Evolutionary conservation across 2,888 invertebrate genomes (phyloP).

Genomic region (Hipparchia semele): DNA sequence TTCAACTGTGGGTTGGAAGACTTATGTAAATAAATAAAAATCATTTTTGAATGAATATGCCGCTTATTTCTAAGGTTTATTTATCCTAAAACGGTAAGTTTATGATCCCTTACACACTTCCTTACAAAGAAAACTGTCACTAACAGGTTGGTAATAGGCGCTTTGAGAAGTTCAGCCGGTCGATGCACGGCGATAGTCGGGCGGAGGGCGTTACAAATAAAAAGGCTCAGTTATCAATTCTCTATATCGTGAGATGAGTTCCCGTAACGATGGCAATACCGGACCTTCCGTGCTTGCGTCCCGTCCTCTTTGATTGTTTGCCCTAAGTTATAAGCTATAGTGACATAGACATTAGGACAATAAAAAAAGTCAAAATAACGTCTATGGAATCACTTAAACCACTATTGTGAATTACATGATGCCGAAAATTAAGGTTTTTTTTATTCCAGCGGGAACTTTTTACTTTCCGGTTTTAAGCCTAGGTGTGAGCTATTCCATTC

Average conservation of each 20-base stretch:
- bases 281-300: slow-evolving; percentile 46
- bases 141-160: slow-evolving; percentile 42
- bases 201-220: slow-evolving; percentile 53
- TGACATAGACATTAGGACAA: background rate
- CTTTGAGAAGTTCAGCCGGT: slow-evolving; percentile 38
- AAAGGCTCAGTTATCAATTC: slow-evolving; percentile 75
- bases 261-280: slow-evolving; percentile 78
- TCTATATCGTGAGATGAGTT: slow-evolving; percentile 73
- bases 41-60: background rate
- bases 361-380: background rate
- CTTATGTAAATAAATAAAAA: background rate
- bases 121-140: slow-evolving; percentile 37
- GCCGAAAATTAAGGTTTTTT: too few species aligned
- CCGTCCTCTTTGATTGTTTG: slow-evolving; percentile 41
- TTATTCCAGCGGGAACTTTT: too few species aligned
- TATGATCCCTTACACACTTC: background rate
- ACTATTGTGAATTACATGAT: too few species aligned
- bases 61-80: background rate
- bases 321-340: slow-evolving; percentile 45
- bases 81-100: too few species aligned
- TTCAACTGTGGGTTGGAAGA: too few species aligned
- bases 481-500: too few species aligned
- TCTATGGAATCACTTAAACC: too few species aligned
- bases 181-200: slow-evolving; percentile 48
- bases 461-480: too few species aligned